phyloP scores from a whole-genome alignment of 2,113 vertebrate genomes.

The Phocoena phocoena region DNA sequence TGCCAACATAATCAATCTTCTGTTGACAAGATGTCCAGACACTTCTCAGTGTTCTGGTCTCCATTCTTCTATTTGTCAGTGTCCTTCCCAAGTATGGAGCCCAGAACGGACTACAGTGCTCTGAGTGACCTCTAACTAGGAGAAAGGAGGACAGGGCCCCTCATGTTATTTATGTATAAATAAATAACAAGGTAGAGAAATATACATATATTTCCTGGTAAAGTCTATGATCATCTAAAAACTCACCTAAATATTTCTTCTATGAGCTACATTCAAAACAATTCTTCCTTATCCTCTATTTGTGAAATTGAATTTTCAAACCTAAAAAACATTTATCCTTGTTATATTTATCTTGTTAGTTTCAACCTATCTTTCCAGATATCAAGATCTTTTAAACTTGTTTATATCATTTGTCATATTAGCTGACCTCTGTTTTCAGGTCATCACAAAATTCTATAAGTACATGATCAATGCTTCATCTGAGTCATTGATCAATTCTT shows the following conservation, averaged over 20 bases:
- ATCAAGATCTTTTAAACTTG: slow-evolving; percentile 37
- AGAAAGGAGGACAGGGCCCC: not conserved
- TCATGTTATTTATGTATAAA: not conserved
- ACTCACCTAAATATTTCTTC: not conserved
- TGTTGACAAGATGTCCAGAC: not conserved
- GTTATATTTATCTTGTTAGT: not conserved
- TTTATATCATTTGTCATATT: slow-evolving; percentile 33
- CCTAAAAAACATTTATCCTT: slow-evolving; percentile 2
- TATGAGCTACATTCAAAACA: not conserved
- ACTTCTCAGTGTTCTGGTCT: not conserved
- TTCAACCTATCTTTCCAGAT: not conserved
- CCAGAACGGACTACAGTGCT: not conserved
- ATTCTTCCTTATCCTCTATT: not conserved
- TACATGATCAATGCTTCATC: not conserved
- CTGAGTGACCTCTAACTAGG: not conserved
- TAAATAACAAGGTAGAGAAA: not conserved
- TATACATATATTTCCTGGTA: not conserved
- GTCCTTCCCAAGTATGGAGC: not conserved
- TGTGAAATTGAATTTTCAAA: slow-evolving; percentile 18
- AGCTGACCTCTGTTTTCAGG: slow-evolving; percentile 21
- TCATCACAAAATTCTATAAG: slow-evolving; percentile 39
- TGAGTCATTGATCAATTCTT: slow-evolving; percentile 19
- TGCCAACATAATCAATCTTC: not conserved
- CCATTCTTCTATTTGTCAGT: not conserved
- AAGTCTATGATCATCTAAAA: not conserved